Evolutionary conservation across 1,140 invertebrate species (phyloP), one percentile per base, ranked within the genome.

Genomic region (Scaptodrosophila lebanonensis): DNA sequence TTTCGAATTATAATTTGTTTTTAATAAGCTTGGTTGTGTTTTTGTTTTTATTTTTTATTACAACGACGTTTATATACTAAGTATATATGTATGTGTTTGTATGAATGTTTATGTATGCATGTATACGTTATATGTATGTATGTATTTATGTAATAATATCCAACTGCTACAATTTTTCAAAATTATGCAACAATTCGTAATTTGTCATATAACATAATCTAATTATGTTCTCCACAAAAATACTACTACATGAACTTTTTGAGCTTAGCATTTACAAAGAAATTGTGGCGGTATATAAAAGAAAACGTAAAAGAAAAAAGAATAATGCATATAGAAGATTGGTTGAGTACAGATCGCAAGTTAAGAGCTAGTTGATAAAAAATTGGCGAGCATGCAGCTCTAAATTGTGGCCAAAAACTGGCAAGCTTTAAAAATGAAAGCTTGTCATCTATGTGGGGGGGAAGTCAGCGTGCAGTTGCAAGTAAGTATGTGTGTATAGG

Each of bases 201-300:
- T 61, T 79, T 79, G 73, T 79, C 72, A 76, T 67, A 64, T 68
- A 77, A 77, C 73, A 77, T 77, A 77, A 77, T 77, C 73, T 79
- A 77, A 77, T 77, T 82, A 79, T 82, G 75, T 48, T 51, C 63
- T 50, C 49, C 53, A 59, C 69, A 43, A 36, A 60, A 16, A 42
- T 67, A 61, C 48, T 49, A 66, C 15, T 15, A n/a, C n/a, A 76
- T 82, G 66, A 82, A 82, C 70, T 71, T 75, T 79, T 82, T 82
- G 75, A 82, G 75, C 75, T 82, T 82, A 82, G 82, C 70, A 82
- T 75, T 82, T 82, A 82, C 73, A 79, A 68, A 65, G 53, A 77
- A n/a, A 68, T 68, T 75, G 50, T 75, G 45, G 58, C 54, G 39
- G 35, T 61, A 49, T 52, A n/a, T n/a, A n/a, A n/a, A n/a, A n/a